A percentile compares a stretch with the other conserved stretches of the same genome.
phyloP scores from a whole-genome alignment of 1,140 invertebrate species.

The Drosophila setifemur region DNA sequence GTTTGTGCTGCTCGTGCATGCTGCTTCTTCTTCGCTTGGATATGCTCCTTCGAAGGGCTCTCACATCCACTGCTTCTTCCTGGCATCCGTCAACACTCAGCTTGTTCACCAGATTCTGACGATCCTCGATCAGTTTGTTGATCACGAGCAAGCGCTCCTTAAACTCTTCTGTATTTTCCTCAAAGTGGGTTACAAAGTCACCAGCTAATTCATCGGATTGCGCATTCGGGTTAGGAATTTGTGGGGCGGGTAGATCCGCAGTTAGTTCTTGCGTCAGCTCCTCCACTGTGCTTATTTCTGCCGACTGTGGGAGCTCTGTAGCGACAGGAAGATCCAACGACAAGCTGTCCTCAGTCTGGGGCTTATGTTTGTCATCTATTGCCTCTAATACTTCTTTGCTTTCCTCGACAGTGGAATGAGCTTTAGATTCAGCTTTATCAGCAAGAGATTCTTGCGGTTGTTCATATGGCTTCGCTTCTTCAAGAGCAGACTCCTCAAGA shows the following conservation, averaged over 20 bases:
- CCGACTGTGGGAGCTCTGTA: neutral
- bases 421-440: neutral
- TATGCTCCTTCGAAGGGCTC: slow-evolving; percentile 14
- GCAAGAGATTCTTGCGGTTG: neutral
- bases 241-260: neutral
- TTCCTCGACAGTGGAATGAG: neutral
- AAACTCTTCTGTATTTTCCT: slow-evolving; percentile 45
- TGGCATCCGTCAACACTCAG: slow-evolving; percentile 16
- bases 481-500: neutral
- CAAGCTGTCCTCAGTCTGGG: neutral
- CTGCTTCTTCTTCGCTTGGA: slow-evolving; percentile 41
- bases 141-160: slow-evolving; percentile 42
- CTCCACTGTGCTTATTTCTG: neutral
- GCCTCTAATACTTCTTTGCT: neutral
- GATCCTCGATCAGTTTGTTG: slow-evolving; percentile 38
- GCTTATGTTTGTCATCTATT: neutral
- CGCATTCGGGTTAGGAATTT: neutral
- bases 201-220: neutral
- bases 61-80: slow-evolving; percentile 6
- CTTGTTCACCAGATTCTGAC: slow-evolving; percentile 21
- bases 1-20: slow-evolving; percentile 4
- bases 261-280: neutral
- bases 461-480: neutral
- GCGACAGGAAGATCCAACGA: neutral
- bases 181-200: slow-evolving; percentile 51